Conservation (phyloP, 2,113 vertebrate species). For the Caloenas nicobarica region DNA sequence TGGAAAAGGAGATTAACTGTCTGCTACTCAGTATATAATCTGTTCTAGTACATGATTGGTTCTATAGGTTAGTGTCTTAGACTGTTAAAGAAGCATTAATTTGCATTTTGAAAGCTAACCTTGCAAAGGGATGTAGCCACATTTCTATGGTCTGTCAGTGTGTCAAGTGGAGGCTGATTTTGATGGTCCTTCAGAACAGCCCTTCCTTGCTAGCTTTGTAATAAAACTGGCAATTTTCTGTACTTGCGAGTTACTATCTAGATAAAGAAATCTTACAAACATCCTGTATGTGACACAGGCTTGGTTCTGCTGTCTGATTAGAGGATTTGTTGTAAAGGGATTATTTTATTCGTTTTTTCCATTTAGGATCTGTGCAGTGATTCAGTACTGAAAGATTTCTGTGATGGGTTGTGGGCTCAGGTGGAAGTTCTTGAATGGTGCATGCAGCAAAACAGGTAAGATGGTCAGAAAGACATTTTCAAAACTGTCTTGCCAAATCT, state of each 20-base stretch:
- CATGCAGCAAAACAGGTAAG: conserved; percentile 83
- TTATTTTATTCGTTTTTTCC: conserved; percentile 4
- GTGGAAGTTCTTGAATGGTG: conserved; percentile 93
- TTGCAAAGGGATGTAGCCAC: neutral
- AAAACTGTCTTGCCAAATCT: neutral
- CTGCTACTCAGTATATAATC: neutral
- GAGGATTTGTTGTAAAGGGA: neutral
- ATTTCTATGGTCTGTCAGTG: neutral
- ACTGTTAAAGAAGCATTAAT: neutral
- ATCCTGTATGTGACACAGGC: neutral
- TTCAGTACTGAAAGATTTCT: conserved; percentile 86
- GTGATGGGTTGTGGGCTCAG: conserved; percentile 85
- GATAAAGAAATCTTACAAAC: neutral
- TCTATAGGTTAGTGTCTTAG: neutral
- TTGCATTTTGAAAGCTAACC: neutral
- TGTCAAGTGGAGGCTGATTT: neutral
- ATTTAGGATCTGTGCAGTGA: conserved; percentile 77
- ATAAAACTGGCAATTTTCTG: neutral
- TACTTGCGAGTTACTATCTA: neutral
- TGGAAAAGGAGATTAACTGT: neutral
- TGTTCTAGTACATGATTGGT: neutral
- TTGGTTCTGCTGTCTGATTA: neutral
- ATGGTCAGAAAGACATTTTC: neutral
- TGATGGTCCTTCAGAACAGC: neutral
- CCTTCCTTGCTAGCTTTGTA: neutral